A percentile compares a stretch with the other conserved stretches of the same genome.
Evolutionary conservation across 2,888 invertebrate genomes (phyloP).

Genomic region (Melanargia galathea): DNA sequence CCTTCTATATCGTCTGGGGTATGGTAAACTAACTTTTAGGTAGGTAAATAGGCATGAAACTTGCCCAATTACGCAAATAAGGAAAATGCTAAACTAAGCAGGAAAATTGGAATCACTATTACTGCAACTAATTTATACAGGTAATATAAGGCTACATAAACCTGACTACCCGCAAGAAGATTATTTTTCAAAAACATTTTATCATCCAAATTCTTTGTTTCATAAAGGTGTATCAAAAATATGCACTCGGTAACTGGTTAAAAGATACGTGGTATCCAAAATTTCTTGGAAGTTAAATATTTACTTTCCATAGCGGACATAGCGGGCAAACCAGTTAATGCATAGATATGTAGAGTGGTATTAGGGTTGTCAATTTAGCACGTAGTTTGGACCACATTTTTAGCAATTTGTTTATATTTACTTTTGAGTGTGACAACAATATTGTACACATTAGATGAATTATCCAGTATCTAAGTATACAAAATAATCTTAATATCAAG

Average conservation of each 20-base stretch:
- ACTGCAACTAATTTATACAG: not conserved
- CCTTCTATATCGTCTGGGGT: not conserved
- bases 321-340: conserved; percentile 37
- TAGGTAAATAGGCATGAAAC: conserved; percentile 4
- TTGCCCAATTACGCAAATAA: conserved; percentile 6
- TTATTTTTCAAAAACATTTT: not conserved
- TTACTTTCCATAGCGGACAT: conserved; percentile 36
- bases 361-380: conserved; percentile 9
- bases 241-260: conserved; percentile 31
- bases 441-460: too few species aligned
- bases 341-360: conserved; percentile 27
- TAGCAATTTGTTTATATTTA: too few species aligned
- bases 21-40: conserved; percentile 1
- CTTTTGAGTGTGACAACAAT: too few species aligned
- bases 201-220: not conserved
- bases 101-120: not conserved
- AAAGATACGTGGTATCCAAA: conserved; percentile 35
- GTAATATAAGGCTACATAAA: not conserved
- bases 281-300: conserved; percentile 39
- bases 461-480: too few species aligned
- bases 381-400: not conserved
- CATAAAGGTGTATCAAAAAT: conserved; percentile 2
- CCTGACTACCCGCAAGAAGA: not conserved
- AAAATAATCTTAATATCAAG: too few species aligned
- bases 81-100: conserved; percentile 9